Conservation (phyloP, 2,113 vertebrate species). For the Channa maculata region DNA sequence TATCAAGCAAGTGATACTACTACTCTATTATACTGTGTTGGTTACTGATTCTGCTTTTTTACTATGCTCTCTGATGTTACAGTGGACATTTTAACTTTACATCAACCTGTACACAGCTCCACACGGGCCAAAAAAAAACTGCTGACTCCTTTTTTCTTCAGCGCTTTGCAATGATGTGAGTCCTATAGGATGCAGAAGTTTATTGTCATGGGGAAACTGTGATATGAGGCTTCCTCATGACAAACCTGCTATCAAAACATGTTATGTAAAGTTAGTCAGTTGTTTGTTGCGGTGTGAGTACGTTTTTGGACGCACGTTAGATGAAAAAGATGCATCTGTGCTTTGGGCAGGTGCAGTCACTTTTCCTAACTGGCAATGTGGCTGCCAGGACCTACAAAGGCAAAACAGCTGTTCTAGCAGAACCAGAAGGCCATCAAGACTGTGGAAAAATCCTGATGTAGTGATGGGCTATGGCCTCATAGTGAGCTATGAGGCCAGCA, state of each 20-base stretch:
- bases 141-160: constrained; percentile 20
- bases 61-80: constrained; percentile 43
- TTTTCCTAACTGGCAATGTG: background rate
- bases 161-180: background rate
- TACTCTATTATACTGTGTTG: no score
- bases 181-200: background rate
- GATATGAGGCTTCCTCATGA: background rate
- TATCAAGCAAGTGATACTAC: no score
- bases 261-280: constrained; percentile 13
- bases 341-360: background rate
- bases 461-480: no score
- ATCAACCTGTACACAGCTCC: background rate
- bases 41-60: constrained; percentile 8
- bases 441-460: background rate
- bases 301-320: constrained; percentile 14
- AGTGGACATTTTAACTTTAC: constrained; percentile 9
- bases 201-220: background rate
- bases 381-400: background rate
- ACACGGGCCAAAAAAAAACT: constrained; percentile 2
- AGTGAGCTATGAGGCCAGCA: background rate
- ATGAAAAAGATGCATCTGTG: constrained; percentile 19
- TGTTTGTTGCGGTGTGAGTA: constrained; percentile 42
- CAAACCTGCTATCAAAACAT: constrained; percentile 5
- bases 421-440: background rate
- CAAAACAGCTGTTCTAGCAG: constrained; percentile 13